Evolutionary conservation across 2,797 vertebrate species (phyloP), one percentile per base, ranked within the genome.

Genomic region (Zalophus californianus): DNA sequence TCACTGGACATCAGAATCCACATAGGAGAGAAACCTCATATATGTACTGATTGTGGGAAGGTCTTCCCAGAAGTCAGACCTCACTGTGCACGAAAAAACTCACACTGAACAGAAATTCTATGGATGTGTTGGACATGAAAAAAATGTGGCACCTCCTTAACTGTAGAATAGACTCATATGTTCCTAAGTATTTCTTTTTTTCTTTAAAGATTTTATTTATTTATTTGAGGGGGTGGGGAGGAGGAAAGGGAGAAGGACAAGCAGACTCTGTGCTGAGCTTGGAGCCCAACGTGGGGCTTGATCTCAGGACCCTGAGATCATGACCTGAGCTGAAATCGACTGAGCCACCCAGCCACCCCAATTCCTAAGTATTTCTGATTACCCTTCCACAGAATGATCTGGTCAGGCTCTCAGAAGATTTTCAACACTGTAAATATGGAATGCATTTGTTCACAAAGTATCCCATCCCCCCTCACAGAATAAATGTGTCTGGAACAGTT

Each of bases 1-100:
- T 91, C 54, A 52, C 70, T 90, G 35, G 60, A 62, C 68, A 64
- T 83, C 77, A 87, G 87, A 91, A 62, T 87, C 20, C 83, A 78
- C 25, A 44, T n/a, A 70, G 75, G 54, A 87, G 62, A 87, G n/a
- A 77, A 48, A 70, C 66, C 18, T 44, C 73, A 44, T 70, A 56
- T 85, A 52, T 16, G 10, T 89, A 83, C 38, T 77, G 94, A 87
- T 77, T 72, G 35, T 85, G 29, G 44, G 44, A 85, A 62, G 16
- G 16, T 35, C 21, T 44, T 54, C 35, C 48, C 21, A 75, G 68
- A 77, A 66, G 23, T 90, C 38, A 86, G 73, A 86, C 16, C 29
- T 56, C 35, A 72, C 48, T 16, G 3, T 64, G 32, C 14, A 21
- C 73, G 56, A 32, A 50, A 90, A 90, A 90, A 64, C 73, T 94